phyloP scores from a whole-genome alignment of 2,113 vertebrate species.

The Danionella cerebrum region DNA sequence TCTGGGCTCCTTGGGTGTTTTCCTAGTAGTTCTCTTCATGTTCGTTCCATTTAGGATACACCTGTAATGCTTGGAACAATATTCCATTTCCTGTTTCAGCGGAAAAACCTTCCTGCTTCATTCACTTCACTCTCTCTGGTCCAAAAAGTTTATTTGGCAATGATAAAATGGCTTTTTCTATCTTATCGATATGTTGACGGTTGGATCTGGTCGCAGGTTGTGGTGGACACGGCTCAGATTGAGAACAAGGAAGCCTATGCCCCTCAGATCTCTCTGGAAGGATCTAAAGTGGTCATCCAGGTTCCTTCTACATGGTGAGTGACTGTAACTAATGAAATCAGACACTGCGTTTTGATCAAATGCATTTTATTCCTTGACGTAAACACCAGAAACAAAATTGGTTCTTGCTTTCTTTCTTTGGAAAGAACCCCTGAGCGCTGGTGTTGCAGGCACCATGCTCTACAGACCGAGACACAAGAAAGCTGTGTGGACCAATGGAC shows the following conservation, averaged over 20 bases:
- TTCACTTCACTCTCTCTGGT: slow-evolving; percentile 44
- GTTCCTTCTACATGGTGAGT: slow-evolving; percentile 96
- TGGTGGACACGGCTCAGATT: slow-evolving; percentile 96
- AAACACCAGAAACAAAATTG: no score
- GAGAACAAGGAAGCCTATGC: slow-evolving; percentile 98
- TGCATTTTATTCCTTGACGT: no score
- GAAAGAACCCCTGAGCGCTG: no score
- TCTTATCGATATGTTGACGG: slow-evolving; percentile 30
- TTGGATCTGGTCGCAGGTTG: slow-evolving; percentile 69
- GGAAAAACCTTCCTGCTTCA: slow-evolving; percentile 53
- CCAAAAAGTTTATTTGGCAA: slow-evolving; percentile 47
- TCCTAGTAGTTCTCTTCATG: neutral
- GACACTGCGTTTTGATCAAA: no score
- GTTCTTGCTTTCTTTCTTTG: no score
- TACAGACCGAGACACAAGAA: no score
- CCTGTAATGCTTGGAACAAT: slow-evolving; percentile 65
- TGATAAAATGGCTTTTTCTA: neutral
- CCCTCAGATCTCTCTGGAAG: slow-evolving; percentile 93
- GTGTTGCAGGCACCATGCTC: no score
- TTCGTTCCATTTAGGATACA: slow-evolving; percentile 55
- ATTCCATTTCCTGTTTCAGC: slow-evolving; percentile 58
- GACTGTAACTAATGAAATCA: neutral
- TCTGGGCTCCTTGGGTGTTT: neutral
- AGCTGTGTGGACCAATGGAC: no score
- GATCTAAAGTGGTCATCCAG: slow-evolving; percentile 88